phyloP scores from a whole-genome alignment of 2,888 invertebrate genomes.

The Eubasilissa splendida region DNA sequence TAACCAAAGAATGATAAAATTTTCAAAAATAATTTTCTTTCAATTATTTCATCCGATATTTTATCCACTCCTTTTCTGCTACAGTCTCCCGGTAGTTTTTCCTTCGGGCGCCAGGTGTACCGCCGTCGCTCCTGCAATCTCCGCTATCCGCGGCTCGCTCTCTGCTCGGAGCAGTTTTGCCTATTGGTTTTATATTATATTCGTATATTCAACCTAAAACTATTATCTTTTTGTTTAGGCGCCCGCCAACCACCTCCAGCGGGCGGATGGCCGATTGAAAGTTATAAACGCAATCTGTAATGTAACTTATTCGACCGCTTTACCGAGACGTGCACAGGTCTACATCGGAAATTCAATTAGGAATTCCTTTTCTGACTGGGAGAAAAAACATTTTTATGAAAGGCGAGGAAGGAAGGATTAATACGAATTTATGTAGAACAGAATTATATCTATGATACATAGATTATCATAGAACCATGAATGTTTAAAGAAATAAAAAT shows the following conservation, averaged over 20 bases:
- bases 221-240: conserved; percentile 31
- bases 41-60: neutral
- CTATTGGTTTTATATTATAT: conserved; percentile 40
- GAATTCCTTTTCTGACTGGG: no score
- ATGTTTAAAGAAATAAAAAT: no score
- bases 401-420: no score
- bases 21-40: neutral
- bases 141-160: conserved; percentile 31
- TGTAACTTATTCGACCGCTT: conserved; percentile 10
- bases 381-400: no score
- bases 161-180: conserved; percentile 50
- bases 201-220: conserved; percentile 32
- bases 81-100: neutral
- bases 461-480: no score
- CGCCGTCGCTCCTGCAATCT: conserved; percentile 6
- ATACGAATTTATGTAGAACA: no score
- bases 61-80: neutral
- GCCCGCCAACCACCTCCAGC: neutral
- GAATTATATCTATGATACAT: no score
- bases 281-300: conserved; percentile 20
- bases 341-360: no score
- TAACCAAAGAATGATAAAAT: neutral
- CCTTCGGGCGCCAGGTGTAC: conserved; percentile 39
- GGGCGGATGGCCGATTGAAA: conserved; percentile 3
- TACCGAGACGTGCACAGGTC: neutral